Base-by-base conservation (phyloP, 2,113 vertebrate genomes). In the Crypturellus undulatus region DNA sequence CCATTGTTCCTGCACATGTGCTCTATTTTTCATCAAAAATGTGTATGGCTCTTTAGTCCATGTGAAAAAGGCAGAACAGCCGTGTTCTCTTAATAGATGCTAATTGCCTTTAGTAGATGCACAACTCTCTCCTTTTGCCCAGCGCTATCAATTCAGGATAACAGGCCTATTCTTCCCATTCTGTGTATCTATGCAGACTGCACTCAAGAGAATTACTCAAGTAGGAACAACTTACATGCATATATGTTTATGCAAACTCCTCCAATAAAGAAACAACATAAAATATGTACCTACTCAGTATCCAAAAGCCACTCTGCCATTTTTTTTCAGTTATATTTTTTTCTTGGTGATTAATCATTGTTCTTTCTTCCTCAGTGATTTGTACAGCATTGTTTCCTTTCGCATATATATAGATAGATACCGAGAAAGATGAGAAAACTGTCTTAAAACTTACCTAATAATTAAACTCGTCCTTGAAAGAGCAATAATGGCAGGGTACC, bases 21-120 rank as follows among this genome's bases (percentile, higher is more conserved):
- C 79, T 88, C 56, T 75, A 3, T 90, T 94, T 82, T 70, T 70
- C 58, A 90, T 16, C 30, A n/a, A 19, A 94, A 88, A 15, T 43
- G 5, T 79, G 58, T 14, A 5, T 80, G 65, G 42, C 64, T 94
- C 71, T 94, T 91, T 51, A 90, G 82, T 42, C 69, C 75, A 47
- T 4, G 18, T 58, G 58, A 88, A 88, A 73, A 92, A 88, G 86
- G 90, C 60, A 86, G 65, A 84, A 76, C 47, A 90, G 83, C 28
- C 47, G 2, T 75, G 65, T 93, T 75, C 88, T 88, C 72, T 59
- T 94, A 86, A 90, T 84, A 76, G 72, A 83, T 68, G 65, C 38
- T 84, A 88, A 90, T 62, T 83, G 90, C 60, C 65, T 78, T 80
- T 38, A 95, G 77, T 38, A 78, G 76, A 80, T 77, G 15, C 0